Evolutionary conservation across 2,888 invertebrate species (phyloP).

Genomic region (Steinernema hermaphroditum): DNA sequence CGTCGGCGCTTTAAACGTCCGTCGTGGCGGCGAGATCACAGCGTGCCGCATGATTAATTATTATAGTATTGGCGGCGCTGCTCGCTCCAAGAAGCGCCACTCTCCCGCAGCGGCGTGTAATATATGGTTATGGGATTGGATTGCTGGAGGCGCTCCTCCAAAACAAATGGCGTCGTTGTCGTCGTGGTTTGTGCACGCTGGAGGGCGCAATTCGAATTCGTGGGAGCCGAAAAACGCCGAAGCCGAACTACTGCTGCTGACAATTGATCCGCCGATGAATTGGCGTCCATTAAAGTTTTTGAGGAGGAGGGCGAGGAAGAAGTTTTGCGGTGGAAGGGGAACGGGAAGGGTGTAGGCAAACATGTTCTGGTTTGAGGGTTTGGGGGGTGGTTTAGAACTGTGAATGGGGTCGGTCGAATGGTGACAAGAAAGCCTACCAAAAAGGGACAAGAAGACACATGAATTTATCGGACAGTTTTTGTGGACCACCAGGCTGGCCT

Average conservation of each 20-base stretch:
- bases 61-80: slow-evolving; percentile 3
- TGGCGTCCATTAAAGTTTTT: slow-evolving; percentile 24
- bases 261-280: slow-evolving; percentile 26
- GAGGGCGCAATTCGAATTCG: not conserved
- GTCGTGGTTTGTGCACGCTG: too few relatives aligned
- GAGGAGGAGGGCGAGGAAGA: not conserved
- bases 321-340: too few relatives aligned
- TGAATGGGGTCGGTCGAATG: too few relatives aligned
- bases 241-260: not conserved
- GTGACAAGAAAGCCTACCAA: too few relatives aligned
- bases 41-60: slow-evolving; percentile 20
- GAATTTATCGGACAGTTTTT: too few relatives aligned
- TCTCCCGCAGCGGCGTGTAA: slow-evolving; percentile 28
- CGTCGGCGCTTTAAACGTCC: slow-evolving; percentile 8
- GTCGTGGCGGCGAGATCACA: slow-evolving; percentile 4
- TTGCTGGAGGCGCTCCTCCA: slow-evolving; percentile 11
- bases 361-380: too few relatives aligned
- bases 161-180: slow-evolving; percentile 22
- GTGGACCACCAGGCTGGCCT: too few relatives aligned
- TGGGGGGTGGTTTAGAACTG: too few relatives aligned
- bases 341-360: too few relatives aligned
- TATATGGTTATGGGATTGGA: slow-evolving; percentile 26
- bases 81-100: not conserved
- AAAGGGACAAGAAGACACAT: too few relatives aligned
- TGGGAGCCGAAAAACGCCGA: not conserved